Evolutionary conservation across 2,888 invertebrate genomes (phyloP).

Genomic region (Dugesia japonica): DNA sequence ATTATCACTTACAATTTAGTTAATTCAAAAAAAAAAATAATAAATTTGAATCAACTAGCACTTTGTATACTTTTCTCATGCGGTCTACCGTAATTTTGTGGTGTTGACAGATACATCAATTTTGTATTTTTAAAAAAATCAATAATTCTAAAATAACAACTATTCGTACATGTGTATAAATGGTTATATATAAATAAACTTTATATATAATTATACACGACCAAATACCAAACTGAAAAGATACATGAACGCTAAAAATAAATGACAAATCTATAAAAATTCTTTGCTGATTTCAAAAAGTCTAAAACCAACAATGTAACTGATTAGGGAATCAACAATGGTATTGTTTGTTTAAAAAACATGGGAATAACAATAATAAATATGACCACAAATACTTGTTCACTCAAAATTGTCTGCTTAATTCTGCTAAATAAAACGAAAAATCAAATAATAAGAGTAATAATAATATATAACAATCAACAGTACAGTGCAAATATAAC

Average conservation of each 20-base stretch:
- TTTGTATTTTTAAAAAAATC: too few relatives aligned
- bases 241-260: constrained; percentile 13
- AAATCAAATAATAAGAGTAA: neutral
- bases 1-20: too few relatives aligned
- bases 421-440: neutral
- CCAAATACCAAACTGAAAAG: neutral
- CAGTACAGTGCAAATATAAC: constrained; percentile 1
- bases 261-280: constrained; percentile 8
- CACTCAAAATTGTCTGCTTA: neutral
- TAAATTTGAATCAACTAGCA: neutral
- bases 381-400: neutral
- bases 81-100: too few relatives aligned
- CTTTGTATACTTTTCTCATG: neutral
- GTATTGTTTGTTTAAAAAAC: neutral
- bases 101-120: neutral
- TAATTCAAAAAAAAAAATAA: neutral
- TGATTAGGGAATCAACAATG: constrained; percentile 5
- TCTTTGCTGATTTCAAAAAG: neutral
- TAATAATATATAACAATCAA: neutral
- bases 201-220: neutral
- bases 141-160: neutral
- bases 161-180: neutral
- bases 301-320: constrained; percentile 3
- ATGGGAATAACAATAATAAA: neutral
- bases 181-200: neutral